Conservation (phyloP, 2,797 vertebrate species). For the Lepus townsendii region DNA sequence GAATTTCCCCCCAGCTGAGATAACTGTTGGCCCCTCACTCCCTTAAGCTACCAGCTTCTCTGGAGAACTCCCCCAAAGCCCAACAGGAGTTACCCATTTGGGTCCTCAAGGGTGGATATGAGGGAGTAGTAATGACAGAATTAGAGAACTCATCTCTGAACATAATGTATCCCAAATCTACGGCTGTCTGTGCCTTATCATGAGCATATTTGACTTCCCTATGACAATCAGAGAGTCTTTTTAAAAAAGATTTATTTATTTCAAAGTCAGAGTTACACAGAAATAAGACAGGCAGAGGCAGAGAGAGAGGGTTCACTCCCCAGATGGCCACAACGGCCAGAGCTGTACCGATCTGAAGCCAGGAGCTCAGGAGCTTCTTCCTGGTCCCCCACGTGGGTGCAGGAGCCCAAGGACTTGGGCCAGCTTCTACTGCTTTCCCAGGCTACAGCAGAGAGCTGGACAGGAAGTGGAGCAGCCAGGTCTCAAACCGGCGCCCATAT, state of each 20-base stretch:
- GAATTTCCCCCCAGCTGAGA: not conserved
- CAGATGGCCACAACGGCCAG: no score
- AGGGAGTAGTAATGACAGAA: not conserved
- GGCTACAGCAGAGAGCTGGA: no score
- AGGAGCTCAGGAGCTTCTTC: no score
- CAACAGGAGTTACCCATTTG: not conserved
- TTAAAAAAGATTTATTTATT: not conserved
- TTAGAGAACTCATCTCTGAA: not conserved
- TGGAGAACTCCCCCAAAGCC: not conserved
- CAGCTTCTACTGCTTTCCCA: no score
- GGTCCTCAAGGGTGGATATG: not conserved
- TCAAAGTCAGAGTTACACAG: no score
- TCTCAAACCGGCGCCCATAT: no score
- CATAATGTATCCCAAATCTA: not conserved
- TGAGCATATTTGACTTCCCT: not conserved
- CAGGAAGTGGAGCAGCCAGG: no score
- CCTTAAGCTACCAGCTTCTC: not conserved
- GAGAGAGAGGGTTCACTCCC: no score
- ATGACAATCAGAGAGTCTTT: not conserved
- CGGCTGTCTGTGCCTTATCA: rapidly evolving
- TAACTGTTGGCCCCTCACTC: not conserved
- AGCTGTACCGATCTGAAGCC: no score
- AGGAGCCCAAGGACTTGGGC: no score
- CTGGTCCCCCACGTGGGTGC: no score
- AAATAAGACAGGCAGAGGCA: no score